Evolutionary conservation across 2,797 vertebrate species (phyloP), one percentile per base, ranked within the genome.

Genomic region (Mastacembelus armatus): DNA sequence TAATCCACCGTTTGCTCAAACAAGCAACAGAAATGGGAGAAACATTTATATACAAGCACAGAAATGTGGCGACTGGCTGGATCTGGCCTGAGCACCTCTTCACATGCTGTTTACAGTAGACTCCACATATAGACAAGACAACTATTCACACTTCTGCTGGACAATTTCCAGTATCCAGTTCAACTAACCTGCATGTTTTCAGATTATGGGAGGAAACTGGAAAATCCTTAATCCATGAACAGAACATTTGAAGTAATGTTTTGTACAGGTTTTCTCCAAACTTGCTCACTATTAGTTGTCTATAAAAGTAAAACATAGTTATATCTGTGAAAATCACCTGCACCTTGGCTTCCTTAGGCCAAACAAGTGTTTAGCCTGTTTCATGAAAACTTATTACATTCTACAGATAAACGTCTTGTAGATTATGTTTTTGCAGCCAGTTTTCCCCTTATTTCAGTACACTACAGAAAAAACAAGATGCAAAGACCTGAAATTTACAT

Each of bases 41-140:
- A 58, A 66, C 11, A 48, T 33, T 48, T n/a, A n/a, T n/a, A 47
- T 43, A 62, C 38, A 61, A 65, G 11, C 35, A 38, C 35, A 38
- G 35, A 16, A 5, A 16, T 38, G 35, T 38, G 4, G 3, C 10
- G 32, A 15, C 16, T 38, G 18, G n/a, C 18, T 40, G 39, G 39
- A 18, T 19, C 35, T 18, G 18, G 3, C 39, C 2, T 36, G 15
- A 49, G 15, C 48, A 26, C n/a, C n/a, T n/a, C n/a, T 19, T 36
- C 8, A 36, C 11, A 54, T 54, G 10, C 24, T 21, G 55, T 18
- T 2, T 14, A 54, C n/a, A n/a, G n/a, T n/a, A 40, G 35, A 7
- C 6, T 38, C 38, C 21, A 62, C 33, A 22, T 3, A 14, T 7
- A 49, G 3, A 43, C 49, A 42, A n/a, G 18, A 18, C 42, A 47